A percentile compares a stretch with the other conserved stretches of the same genome.
phyloP scores from a whole-genome alignment of 2,797 vertebrate genomes.

The Peromyscus nudipes region DNA sequence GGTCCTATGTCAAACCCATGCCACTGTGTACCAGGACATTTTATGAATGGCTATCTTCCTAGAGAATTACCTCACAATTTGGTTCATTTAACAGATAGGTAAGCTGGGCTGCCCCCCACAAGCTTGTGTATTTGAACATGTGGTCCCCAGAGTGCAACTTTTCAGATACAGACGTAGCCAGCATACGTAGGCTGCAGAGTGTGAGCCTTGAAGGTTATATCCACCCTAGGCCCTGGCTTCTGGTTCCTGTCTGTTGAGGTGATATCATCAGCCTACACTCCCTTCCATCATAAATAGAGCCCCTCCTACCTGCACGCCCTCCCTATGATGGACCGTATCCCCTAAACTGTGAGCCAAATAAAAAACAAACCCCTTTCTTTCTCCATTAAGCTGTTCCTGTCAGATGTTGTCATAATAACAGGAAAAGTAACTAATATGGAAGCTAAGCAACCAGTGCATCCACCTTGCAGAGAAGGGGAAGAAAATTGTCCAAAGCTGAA shows the following conservation, averaged over 20 bases:
- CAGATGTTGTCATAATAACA: not conserved
- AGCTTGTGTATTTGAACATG: not conserved
- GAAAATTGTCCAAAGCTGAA: accelerated
- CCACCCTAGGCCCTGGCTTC: not conserved
- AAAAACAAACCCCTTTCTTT: not conserved
- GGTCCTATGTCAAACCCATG: not conserved
- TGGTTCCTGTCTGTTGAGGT: not conserved
- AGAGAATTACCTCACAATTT: not conserved
- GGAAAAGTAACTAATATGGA: not conserved
- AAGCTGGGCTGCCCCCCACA: not conserved
- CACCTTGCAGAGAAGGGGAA: accelerated
- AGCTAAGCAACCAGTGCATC: accelerated
- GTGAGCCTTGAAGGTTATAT: not conserved
- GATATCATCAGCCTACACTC: no score
- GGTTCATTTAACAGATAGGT: not conserved
- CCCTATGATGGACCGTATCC: not conserved
- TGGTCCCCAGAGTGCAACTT: not conserved
- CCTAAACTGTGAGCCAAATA: not conserved
- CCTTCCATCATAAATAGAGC: not conserved
- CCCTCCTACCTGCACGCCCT: not conserved
- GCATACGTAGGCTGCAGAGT: no score
- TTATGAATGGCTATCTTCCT: not conserved
- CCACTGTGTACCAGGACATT: accelerated
- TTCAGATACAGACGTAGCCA: not conserved
- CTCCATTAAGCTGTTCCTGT: not conserved